Conservation (phyloP, 2,888 invertebrate genomes). For the Orthosia gracilis region DNA sequence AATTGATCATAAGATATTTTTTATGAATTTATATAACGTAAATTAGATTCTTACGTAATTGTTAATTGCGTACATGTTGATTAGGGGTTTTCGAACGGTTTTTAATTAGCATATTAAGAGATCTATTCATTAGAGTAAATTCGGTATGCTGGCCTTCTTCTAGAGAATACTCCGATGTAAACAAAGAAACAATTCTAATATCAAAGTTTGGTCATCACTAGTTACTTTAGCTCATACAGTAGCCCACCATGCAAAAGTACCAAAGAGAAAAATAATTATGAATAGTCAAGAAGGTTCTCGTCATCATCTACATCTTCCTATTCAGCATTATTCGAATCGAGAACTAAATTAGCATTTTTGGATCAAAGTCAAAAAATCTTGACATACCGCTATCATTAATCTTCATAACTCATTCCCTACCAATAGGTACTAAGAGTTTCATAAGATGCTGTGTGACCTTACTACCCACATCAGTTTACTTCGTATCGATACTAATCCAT, state of each 20-base stretch:
- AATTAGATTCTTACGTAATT: constrained; percentile 44
- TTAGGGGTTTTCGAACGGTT: constrained; percentile 32
- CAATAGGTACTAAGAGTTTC: neutral
- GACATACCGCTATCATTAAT: neutral
- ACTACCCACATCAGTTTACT: constrained; percentile 13
- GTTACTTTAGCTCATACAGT: neutral
- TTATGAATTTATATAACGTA: constrained; percentile 42
- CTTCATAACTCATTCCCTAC: neutral
- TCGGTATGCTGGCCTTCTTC: constrained; percentile 19
- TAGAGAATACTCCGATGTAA: neutral
- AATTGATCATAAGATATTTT: constrained; percentile 29
- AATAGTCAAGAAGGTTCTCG: neutral
- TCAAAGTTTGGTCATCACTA: too few species aligned
- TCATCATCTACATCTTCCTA: neutral
- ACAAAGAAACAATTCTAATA: neutral
- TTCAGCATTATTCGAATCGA: too few species aligned
- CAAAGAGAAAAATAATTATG: neutral
- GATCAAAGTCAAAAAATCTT: neutral
- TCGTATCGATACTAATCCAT: constrained; percentile 10
- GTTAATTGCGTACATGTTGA: constrained; percentile 41
- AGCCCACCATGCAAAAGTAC: too few species aligned
- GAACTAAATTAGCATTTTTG: neutral
- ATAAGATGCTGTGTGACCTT: constrained; percentile 22
- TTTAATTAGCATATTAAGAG: constrained; percentile 45
- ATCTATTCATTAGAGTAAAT: constrained; percentile 22